phyloP scores from a whole-genome alignment of 53 echinoderm and acorn worm genomes.

The Echinarachnius parma region DNA sequence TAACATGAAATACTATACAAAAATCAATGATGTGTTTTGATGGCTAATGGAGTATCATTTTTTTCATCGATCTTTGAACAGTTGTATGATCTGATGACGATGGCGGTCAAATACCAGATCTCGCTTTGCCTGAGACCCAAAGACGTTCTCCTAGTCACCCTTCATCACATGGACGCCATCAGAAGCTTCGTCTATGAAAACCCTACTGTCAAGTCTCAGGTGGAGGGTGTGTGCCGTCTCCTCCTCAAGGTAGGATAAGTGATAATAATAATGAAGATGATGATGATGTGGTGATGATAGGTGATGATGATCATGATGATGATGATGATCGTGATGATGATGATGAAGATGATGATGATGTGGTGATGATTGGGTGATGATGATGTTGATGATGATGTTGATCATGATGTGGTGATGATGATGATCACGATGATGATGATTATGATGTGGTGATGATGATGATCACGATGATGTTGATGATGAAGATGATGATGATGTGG shows the following conservation, averaged over 20 bases:
- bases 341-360: background rate
- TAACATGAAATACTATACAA: no score
- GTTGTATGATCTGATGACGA: conserved; percentile 98
- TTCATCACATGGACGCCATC: conserved; percentile 97
- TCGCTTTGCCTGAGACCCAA: conserved; percentile 87
- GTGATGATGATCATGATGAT: background rate
- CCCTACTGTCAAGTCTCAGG: conserved; percentile 62
- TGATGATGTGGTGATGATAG: background rate
- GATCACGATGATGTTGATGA: no score
- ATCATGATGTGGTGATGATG: background rate
- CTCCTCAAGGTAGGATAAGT: conserved; percentile 65
- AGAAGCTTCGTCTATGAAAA: conserved; percentile 68
- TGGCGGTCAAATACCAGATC: conserved; percentile 98
- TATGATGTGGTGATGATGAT: no score
- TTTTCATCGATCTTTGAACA: no score
- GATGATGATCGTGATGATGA: background rate
- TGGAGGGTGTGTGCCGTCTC: conserved; percentile 75
- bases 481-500: background rate
- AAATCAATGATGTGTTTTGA: no score
- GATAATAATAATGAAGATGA: background rate
- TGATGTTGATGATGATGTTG: background rate
- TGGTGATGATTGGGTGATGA: no score
- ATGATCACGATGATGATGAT: background rate
- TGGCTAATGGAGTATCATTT: no score
- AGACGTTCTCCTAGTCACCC: conserved; percentile 86